Percentiles rank a stretch among this genome's conserved stretches.
Conservation (phyloP, 1,140 invertebrate species). For the Steinernema feltiae region DNA sequence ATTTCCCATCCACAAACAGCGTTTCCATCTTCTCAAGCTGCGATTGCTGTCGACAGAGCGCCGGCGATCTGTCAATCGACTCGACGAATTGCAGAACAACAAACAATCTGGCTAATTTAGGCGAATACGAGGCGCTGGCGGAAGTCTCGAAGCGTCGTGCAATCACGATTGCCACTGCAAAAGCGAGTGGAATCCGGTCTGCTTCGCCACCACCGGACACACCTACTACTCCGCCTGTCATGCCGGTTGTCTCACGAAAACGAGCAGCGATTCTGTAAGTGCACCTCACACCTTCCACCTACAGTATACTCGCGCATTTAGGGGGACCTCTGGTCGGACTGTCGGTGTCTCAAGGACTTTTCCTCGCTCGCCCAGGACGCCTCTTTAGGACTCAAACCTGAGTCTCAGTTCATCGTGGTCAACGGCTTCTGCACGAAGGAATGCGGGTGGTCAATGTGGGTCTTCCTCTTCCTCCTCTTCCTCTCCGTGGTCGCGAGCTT, state of each 20-base stretch:
- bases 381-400: not conserved
- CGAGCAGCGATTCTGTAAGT: slow-evolving; percentile 29
- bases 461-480: slow-evolving; percentile 52
- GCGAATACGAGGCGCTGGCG: not conserved
- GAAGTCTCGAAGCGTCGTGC: slow-evolving; percentile 25
- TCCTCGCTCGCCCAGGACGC: slow-evolving; percentile 32
- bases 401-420: slow-evolving; percentile 17
- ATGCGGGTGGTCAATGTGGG: slow-evolving; percentile 48
- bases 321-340: slow-evolving; percentile 45
- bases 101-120: not conserved
- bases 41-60: no score
- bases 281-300: not conserved
- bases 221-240: slow-evolving; percentile 56
- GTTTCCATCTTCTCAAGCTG: no score
- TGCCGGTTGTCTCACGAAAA: slow-evolving; percentile 47
- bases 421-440: slow-evolving; percentile 50
- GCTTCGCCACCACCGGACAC: slow-evolving; percentile 35
- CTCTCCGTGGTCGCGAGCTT: slow-evolving; percentile 57
- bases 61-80: no score
- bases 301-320: slow-evolving; percentile 26
- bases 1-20: no score
- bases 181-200: slow-evolving; percentile 51
- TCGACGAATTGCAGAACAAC: not conserved
- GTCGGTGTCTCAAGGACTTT: slow-evolving; percentile 14
- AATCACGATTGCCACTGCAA: slow-evolving; percentile 48